Conservation (phyloP, 2,113 vertebrate species). For the Calidris pygmaea region DNA sequence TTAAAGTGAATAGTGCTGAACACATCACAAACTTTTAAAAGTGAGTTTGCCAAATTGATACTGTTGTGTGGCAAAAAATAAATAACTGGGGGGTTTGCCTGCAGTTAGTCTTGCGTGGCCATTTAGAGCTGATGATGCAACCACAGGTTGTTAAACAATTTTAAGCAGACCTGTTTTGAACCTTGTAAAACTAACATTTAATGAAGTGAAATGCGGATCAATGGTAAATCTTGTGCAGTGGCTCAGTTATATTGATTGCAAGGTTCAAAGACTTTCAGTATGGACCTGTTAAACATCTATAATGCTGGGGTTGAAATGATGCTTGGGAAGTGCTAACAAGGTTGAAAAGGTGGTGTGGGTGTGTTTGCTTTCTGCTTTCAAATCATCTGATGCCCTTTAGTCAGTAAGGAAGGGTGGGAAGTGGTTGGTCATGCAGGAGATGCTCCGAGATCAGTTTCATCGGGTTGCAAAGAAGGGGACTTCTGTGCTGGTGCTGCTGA, state of each 20-base stretch:
- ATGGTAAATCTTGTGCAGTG: background rate
- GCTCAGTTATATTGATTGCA: conserved; percentile 22
- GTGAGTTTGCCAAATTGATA: background rate
- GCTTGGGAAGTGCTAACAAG: background rate
- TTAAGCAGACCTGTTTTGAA: background rate
- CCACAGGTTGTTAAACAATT: conserved; percentile 9
- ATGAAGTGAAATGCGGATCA: conserved; percentile 27
- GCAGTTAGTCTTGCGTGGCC: background rate
- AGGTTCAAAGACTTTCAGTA: conserved; percentile 5
- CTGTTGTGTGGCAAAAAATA: background rate
- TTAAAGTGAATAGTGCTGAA: background rate
- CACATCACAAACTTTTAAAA: background rate
- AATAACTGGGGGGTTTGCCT: background rate
- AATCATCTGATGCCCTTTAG: background rate
- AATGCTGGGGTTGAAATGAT: background rate
- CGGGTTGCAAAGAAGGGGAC: background rate
- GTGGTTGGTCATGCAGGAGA: background rate
- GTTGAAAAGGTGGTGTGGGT: background rate
- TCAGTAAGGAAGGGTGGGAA: background rate
- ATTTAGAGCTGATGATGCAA: background rate
- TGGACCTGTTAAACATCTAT: background rate
- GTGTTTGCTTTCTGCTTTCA: background rate
- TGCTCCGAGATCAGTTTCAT: background rate
- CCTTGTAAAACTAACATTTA: conserved; percentile 44
- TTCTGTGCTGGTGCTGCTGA: background rate